Base-by-base conservation (phyloP, 2,888 invertebrate species). In the Punctoribates punctum region DNA sequence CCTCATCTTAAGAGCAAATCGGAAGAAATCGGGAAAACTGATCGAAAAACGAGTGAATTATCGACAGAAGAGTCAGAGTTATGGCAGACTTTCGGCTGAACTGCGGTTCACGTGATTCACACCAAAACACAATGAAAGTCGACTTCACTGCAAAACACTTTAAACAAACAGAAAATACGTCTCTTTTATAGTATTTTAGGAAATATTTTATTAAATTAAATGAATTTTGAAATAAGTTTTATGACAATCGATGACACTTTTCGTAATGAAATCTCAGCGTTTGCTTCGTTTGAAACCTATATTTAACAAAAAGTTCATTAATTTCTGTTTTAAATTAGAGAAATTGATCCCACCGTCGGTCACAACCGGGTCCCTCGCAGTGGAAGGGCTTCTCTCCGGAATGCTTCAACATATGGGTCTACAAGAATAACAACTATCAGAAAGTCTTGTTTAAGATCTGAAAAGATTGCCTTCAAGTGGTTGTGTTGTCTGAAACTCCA, bases 211-310 rank as follows among this genome's bases (percentile, higher is more conserved):
- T 51, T 51, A n/a, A n/a, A 51, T 51, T 51, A 34, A 34, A 34
- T 54, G 5, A n/a, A 4, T 11, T 48, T 17, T 48, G 48, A 48
- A 13, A 15, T 17, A 5, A 8, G 1, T 57, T 4, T 23, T 20
- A 23, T 8, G 23, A 20, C 17, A 57, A 9, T 57, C 57, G 27
- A 62, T 67, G 67, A 20, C 17, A 6, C 38, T 67, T 67, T 34
- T 67, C 67, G 17, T 17, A 67, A 38, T 67, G 67, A 17, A 67
- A 67, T 17, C 38, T 29, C 34, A 67, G 1, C 8, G 67, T 67
- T 38, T 67, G 67, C 29, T 67, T 67, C 34, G 67, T 67, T 67
- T 67, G 67, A n/a, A 70, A 70, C 13, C 70, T 70, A 9, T 60
- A 15, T n/a, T 51, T 51, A 2, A 27, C 4, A n/a, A 20, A 57